phyloP scores from a whole-genome alignment of 2,797 vertebrate species.

The Malacoraja senta region DNA sequence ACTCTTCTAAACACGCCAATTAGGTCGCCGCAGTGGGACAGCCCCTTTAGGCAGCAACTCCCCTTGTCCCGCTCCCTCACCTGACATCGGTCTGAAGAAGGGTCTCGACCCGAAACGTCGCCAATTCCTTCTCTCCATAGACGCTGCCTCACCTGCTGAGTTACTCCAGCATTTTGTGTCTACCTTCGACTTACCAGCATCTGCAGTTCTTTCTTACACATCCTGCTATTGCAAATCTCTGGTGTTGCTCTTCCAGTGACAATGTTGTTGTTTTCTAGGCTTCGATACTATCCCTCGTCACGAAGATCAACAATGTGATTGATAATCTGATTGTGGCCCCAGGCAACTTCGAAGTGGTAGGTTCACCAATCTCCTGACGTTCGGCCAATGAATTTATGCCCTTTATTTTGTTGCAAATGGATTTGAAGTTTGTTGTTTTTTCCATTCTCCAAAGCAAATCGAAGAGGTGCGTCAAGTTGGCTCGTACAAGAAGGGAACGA shows the following conservation, averaged over 20 bases:
- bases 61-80: too few species aligned
- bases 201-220: too few species aligned
- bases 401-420: background rate
- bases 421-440: background rate
- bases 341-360: constrained; percentile 94
- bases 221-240: background rate
- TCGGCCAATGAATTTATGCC: background rate
- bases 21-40: too few species aligned
- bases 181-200: too few species aligned
- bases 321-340: constrained; percentile 94
- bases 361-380: constrained; percentile 41
- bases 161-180: too few species aligned
- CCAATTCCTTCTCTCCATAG: too few species aligned
- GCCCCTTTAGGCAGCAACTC: too few species aligned
- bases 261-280: constrained; percentile 59
- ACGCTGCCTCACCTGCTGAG: too few species aligned
- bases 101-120: too few species aligned
- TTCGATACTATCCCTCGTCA: constrained; percentile 90
- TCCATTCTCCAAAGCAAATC: constrained; percentile 72
- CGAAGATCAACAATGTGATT: constrained; percentile 95
- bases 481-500: constrained; percentile 96
- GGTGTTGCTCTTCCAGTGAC: too few species aligned
- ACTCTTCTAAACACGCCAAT: too few species aligned
- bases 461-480: constrained; percentile 95
- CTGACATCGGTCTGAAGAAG: too few species aligned